Evolutionary conservation across 2,888 invertebrate genomes (phyloP), one percentile per base, ranked within the genome.

Genomic region (Heliothis peltigera): DNA sequence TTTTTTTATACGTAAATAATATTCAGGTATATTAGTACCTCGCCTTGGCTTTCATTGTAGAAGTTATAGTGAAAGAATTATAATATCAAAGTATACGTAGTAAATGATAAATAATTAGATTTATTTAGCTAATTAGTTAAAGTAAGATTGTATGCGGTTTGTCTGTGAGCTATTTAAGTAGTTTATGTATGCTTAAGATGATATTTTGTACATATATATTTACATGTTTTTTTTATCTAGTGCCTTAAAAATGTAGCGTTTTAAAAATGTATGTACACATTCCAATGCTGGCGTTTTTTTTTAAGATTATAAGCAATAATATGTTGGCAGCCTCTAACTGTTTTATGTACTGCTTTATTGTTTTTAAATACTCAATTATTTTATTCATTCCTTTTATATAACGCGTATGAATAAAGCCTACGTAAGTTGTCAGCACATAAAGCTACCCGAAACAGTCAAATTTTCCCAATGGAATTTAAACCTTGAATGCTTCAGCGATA

Each of bases 231-330:
- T 47, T 70, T 51, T 17, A 39, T 46, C 12, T 25, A 19, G 1
- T 10, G 42, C n/a, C 4, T 4, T 35, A 43, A 54, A 28, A 15
- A 15, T 10, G 10, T n/a, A 1, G 8, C 35, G 12, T 72, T 44
- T 72, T 44, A 12, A 21, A 53, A 19, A 35, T 63, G 22, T 8
- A 19, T n/a, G n/a, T n/a, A n/a, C n/a, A 7, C 42, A 67, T 48
- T 53, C 39, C 6, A 51, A 42, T 39, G 15, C 32, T 42, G 8
- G 28, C 42, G n/a, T 48, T 42, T 42, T 17, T n/a, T 17, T 7
- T 17, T 6, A 17, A 39, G 17, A 17, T 42, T 42, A 21, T 59
- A 69, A 28, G 35, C 25, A 35, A n/a, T 10, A 39, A 47, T 12
- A 47, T n/a, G n/a, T 42, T 42, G 6, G n/a, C n/a, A 39, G 39